Evolutionary conservation across 2,888 invertebrate genomes (phyloP).

Genomic region (Synanthedon myopaeformis): DNA sequence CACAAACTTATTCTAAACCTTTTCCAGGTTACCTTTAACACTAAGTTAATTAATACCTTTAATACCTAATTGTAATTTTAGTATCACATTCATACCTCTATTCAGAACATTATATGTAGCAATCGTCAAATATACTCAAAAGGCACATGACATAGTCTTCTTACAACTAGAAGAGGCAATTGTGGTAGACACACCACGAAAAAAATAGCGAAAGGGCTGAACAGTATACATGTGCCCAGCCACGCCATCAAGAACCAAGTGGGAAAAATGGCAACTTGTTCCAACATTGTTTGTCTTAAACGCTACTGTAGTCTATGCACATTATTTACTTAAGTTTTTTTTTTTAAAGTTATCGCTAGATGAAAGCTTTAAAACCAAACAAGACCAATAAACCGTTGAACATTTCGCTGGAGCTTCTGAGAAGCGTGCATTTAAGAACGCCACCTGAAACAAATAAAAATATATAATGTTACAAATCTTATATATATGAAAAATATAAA

Average conservation of each 20-base stretch:
- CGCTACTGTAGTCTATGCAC: conserved; percentile 9
- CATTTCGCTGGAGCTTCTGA: conserved; percentile 24
- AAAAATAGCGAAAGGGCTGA: conserved; percentile 76
- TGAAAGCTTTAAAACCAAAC: conserved; percentile 18
- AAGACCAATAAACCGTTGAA: conserved; percentile 15
- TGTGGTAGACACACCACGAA: conserved; percentile 77
- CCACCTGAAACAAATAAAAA: conserved; percentile 48
- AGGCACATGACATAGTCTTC: conserved; percentile 75
- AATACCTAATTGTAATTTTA: not conserved
- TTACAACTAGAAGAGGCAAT: conserved; percentile 75
- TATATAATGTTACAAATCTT: no score
- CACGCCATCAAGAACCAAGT: conserved; percentile 74
- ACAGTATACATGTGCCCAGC: conserved; percentile 73
- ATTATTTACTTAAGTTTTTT: conserved; percentile 5
- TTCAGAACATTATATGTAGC: not conserved
- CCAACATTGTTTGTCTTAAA: conserved; percentile 38
- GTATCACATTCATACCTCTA: not conserved
- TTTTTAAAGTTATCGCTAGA: conserved; percentile 3
- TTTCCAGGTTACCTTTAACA: not conserved
- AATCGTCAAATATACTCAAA: conserved; percentile 71
- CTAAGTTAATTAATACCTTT: not conserved
- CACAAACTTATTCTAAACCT: not conserved
- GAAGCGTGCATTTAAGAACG: conserved; percentile 47
- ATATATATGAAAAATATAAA: no score
- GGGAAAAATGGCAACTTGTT: conserved; percentile 55